Base-by-base conservation (phyloP, 2,113 vertebrate species). In the Lipophrys pholis region DNA sequence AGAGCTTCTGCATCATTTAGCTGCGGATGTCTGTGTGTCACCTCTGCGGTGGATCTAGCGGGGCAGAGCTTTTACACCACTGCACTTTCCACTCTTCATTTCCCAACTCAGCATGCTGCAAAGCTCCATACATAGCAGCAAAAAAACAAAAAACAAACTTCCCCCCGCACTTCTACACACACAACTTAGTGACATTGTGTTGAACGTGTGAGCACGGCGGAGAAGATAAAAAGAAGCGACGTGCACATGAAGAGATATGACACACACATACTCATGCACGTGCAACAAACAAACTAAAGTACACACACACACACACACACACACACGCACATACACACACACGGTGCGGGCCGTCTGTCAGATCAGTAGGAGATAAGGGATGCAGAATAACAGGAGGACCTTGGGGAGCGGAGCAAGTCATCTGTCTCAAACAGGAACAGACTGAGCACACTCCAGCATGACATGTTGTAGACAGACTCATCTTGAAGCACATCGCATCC, bases 341-440 rank as follows among this genome's bases (percentile, higher is more conserved):
- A 12, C 38, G 7, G 59, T 12, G 61, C 52, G 9, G 62, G 78
- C 83, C 69, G 67, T 80, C 76, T 91, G 87, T 84, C 49, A 54
- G 85, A 85, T 90, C 81, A 80, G 87, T 63, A 15, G 80, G 85
- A 82, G 87, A 91, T 90, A 87, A 91, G 86, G 88, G 89, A 91
- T 82, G 87, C 90, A 86, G 89, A 92, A 91, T 88, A 93, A 91
- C 83, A 84, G 73, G 80, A 66, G 76, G 85, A 89, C 90, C 91
- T 84, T 75, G 75, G 90, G 89, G 90, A 91, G 63, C 73, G 2
- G 70, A 89, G 81, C 76, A 86, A 90, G 87, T 91, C 92, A 91
- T 92, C 90, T 84, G 91, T 91, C 91, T 92, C 89, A 93, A 91
- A 90, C 87, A 73, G 3, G 74, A 90, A 88, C 82, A 91, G 90